A percentile compares a stretch with the other conserved stretches of the same genome.
phyloP scores from a whole-genome alignment of 2,888 invertebrate species.

The Tachina lurida region DNA sequence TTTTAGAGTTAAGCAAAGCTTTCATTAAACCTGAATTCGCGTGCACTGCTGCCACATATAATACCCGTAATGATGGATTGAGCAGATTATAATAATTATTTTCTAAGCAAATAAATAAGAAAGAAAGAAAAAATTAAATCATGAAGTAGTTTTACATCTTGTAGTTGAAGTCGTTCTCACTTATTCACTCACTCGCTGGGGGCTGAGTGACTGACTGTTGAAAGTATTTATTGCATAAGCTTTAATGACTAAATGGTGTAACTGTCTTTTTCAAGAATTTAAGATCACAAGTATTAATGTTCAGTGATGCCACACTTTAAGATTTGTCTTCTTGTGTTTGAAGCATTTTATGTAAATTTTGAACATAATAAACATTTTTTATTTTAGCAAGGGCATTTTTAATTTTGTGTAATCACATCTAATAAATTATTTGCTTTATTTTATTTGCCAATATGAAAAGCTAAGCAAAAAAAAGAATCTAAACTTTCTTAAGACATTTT shows the following conservation, averaged over 20 bases:
- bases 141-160: slow-evolving; percentile 53
- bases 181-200: neutral
- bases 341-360: too few relatives aligned
- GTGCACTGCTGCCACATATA: slow-evolving; percentile 72
- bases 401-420: too few relatives aligned
- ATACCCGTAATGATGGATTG: slow-evolving; percentile 79
- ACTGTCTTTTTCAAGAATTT: neutral
- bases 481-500: too few relatives aligned
- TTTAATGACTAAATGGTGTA: neutral
- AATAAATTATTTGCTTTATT: too few relatives aligned
- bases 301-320: too few relatives aligned
- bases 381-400: too few relatives aligned
- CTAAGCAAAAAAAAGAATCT: too few relatives aligned
- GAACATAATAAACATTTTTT: too few relatives aligned
- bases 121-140: slow-evolving; percentile 18
- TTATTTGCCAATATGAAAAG: too few relatives aligned
- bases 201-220: neutral
- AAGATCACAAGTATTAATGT: neutral
- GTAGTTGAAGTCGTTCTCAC: neutral
- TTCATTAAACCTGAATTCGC: slow-evolving; percentile 65
- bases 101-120: slow-evolving; percentile 67
- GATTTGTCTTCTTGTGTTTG: neutral
- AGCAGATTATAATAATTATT: slow-evolving; percentile 77
- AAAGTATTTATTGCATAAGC: neutral
- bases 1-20: slow-evolving; percentile 49